Base-by-base conservation (phyloP, 2,888 invertebrate species). In the Eucera pruinosa region DNA sequence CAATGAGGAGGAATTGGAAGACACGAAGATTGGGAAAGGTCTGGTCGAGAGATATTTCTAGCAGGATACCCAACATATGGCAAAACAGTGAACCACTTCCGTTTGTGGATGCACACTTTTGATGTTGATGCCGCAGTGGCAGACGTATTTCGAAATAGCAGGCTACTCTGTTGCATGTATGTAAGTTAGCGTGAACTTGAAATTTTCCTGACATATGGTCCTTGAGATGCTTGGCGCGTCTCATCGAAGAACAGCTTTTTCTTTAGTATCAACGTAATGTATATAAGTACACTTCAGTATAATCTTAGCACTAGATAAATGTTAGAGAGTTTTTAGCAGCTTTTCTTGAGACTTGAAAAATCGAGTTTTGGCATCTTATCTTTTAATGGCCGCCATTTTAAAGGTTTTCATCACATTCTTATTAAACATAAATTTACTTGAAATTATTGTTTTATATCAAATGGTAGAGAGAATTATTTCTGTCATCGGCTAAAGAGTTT, bases 81-180 rank as follows among this genome's bases (percentile, higher is more conserved):
- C 81, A 58, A 80, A 78, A 84, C 81, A 81, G 84, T 84, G 84
- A 86, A 80, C 85, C 83, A 78, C 86, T 88, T 88, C 88, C 88
- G 86, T 76, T 80, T 66, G 71, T 77, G 79, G 62, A 52, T 50
- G 61, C 64, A 27, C 55, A 71, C 73, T 74, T 69, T 76, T 76
- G 71, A 69, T 50, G 68, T 30, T 9, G 23, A 57, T 41, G 50
- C 60, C 52, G 33, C 48, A 15, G 25, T 20, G 47, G 50, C 43
- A 58, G 43, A 18, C 36, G 39, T 30, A 15, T 30, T 33, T 58
- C 45, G 58, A 70, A 54, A 45, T 20, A 39, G 23, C 18, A 27
- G n/a, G 6, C 41, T 18, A 55, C 30, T 23, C 25, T 39, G 36
- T n/a, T n/a, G n/a, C n/a, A n/a, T n/a, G n/a, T n/a, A n/a, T 41